A percentile compares a stretch with the other conserved stretches of the same genome.
phyloP scores from a whole-genome alignment of 2,888 invertebrate species.

The Spicauda simplicius region DNA sequence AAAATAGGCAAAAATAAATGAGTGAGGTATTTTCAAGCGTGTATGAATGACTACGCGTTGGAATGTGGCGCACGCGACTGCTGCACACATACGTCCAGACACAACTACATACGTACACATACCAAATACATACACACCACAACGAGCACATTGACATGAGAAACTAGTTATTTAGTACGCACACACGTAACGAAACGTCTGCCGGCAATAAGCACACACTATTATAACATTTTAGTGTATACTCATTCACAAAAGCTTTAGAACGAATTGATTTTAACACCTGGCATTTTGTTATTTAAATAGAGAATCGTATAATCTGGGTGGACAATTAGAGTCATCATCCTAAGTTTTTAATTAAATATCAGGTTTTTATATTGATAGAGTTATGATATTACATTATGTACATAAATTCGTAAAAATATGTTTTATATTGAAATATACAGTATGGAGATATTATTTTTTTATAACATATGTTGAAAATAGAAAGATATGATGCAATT shows the following conservation, averaged over 20 bases:
- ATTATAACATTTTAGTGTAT: slow-evolving; percentile 24
- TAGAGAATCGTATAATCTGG: background rate
- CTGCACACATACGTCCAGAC: slow-evolving; percentile 39
- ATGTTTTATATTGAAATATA: no score
- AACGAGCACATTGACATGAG: slow-evolving; percentile 53
- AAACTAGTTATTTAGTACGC: slow-evolving; percentile 66
- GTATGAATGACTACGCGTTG: slow-evolving; percentile 77
- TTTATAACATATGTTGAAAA: no score
- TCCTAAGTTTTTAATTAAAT: no score
- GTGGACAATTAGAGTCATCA: no score
- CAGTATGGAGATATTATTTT: no score
- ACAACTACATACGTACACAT: slow-evolving; percentile 25
- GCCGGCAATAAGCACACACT: slow-evolving; percentile 38
- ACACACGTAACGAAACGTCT: slow-evolving; percentile 43
- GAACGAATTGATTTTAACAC: background rate
- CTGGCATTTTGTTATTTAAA: background rate
- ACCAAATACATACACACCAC: slow-evolving; percentile 41
- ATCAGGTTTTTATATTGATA: no score
- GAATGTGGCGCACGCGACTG: slow-evolving; percentile 76
- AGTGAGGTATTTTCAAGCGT: slow-evolving; percentile 52
- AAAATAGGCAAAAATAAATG: slow-evolving; percentile 49
- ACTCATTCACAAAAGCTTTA: slow-evolving; percentile 28
- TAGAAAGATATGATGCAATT: no score
- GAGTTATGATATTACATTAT: no score
- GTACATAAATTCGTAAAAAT: no score